Evolutionary conservation across 1,140 invertebrate species (phyloP).

Genomic region (Epicauta chinensis): DNA sequence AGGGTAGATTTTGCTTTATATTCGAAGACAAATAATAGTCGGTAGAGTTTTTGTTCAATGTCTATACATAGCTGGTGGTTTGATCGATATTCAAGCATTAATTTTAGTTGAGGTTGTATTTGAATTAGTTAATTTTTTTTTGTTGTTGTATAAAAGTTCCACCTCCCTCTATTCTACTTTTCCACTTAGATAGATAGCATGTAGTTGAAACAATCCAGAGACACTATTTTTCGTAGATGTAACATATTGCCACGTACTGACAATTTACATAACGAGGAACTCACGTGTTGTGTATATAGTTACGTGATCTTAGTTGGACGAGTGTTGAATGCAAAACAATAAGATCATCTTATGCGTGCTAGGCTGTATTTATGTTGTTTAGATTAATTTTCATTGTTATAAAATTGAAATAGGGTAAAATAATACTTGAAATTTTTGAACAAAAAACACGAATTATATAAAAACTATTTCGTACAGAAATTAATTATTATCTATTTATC

Average conservation of each 20-base stretch:
- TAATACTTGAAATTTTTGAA: no score
- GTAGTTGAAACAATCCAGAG: neutral
- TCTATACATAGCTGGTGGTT: no score
- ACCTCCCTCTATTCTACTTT: no score
- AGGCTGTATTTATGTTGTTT: constrained; percentile 7
- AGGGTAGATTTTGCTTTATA: no score
- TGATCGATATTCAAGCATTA: no score
- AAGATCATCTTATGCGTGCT: constrained; percentile 20
- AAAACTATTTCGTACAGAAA: neutral
- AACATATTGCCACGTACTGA: constrained; percentile 18
- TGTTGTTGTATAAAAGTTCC: no score
- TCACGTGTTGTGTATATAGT: constrained; percentile 23
- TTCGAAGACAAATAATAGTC: no score
- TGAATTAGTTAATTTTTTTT: no score
- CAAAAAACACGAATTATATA: neutral
- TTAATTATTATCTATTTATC: neutral
- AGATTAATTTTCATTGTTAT: constrained; percentile 15
- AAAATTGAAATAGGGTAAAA: neutral
- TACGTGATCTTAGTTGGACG: constrained; percentile 18
- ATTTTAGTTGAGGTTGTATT: no score
- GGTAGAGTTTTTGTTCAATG: no score
- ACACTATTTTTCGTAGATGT: constrained; percentile 3
- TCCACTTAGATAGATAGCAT: no score
- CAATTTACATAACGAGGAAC: constrained; percentile 21
- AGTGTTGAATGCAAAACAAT: constrained; percentile 21